A percentile compares a stretch with the other conserved stretches of the same genome.
Conservation (phyloP, 53 echinoderm and acorn worm species). For the Zoroaster sp. region DNA sequence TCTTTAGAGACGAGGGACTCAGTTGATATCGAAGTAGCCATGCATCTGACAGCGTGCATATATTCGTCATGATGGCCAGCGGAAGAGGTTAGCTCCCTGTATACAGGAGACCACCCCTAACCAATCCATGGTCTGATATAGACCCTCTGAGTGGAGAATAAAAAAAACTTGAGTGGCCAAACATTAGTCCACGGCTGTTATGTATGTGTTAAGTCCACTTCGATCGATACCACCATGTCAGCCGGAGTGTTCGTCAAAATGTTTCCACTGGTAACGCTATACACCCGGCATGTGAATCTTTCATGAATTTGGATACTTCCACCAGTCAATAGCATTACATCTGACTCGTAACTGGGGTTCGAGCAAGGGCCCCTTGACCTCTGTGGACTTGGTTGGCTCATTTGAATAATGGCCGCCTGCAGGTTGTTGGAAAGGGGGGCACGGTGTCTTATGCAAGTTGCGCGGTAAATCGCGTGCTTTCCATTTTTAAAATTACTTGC, state of each 20-base stretch:
- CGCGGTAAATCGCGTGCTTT: neutral
- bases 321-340: neutral
- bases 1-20: neutral
- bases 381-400: neutral
- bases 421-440: neutral
- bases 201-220: neutral
- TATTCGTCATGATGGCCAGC: neutral
- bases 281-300: neutral
- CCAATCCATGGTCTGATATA: neutral
- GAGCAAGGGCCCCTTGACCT: slow-evolving; percentile 19
- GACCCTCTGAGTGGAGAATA: neutral
- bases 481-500: too few species aligned
- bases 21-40: neutral
- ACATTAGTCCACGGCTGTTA: neutral
- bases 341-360: neutral
- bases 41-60: too few species aligned
- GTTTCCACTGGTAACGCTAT: neutral
- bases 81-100: neutral
- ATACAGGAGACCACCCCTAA: neutral
- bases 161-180: neutral
- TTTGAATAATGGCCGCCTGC: slow-evolving; percentile 6
- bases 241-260: neutral
- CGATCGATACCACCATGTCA: slow-evolving; percentile 6
- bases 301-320: neutral
- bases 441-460: neutral